Evolutionary conservation across 2,888 invertebrate species (phyloP).

Genomic region (Limnephilus rhombicus): DNA sequence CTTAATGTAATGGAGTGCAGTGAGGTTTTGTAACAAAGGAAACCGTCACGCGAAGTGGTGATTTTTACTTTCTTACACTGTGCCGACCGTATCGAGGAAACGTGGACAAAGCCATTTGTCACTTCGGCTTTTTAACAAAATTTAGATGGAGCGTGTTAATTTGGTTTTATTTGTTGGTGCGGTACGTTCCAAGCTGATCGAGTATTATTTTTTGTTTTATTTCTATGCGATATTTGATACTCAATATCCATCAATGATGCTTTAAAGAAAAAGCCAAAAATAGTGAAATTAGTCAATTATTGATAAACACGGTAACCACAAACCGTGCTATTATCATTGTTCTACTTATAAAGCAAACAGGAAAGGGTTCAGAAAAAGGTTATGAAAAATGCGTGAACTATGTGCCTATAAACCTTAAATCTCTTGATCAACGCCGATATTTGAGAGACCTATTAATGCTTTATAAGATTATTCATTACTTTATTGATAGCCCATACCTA

Average conservation of each 20-base stretch:
- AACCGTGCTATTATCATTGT: no score
- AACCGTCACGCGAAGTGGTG: slow-evolving; percentile 55
- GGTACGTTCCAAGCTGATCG: neutral
- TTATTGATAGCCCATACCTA: no score
- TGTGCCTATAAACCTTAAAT: no score
- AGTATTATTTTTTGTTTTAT: neutral
- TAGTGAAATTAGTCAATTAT: neutral
- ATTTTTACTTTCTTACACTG: slow-evolving; percentile 37
- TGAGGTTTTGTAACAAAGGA: slow-evolving; percentile 20
- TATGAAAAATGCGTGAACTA: no score
- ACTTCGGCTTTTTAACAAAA: neutral
- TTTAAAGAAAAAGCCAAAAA: neutral
- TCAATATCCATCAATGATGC: neutral
- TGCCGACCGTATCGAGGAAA: neutral
- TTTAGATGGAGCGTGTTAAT: neutral
- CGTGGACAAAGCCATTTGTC: neutral
- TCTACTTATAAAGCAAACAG: no score
- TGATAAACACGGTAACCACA: neutral
- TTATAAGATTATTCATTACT: no score
- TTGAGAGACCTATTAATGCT: no score
- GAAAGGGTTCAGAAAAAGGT: no score
- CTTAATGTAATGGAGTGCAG: slow-evolving; percentile 23
- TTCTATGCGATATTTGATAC: neutral
- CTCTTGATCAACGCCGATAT: no score
- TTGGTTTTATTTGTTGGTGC: neutral